These are phyloP conservation scores for Trinectes maculatus DNA, from an alignment of 2,113 vertebrate species.

Conservation along the genomic window DNA sequence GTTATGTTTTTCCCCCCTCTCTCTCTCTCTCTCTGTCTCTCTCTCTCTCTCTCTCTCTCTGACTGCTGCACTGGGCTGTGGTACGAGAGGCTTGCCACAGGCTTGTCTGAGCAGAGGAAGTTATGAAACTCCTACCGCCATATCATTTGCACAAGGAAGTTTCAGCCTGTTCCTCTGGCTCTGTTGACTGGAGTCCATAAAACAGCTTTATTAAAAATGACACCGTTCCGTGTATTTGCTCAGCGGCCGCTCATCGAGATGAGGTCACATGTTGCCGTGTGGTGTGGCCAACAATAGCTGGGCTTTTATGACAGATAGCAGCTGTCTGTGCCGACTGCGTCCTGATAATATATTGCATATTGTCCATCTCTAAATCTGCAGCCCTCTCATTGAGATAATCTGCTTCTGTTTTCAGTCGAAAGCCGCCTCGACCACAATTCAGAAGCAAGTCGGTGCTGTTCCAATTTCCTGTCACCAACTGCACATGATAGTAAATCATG, in stretches of 20 bases:
- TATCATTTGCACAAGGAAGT: slow-evolving; percentile 83
- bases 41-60: slow-evolving; percentile 24
- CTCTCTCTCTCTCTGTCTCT: slow-evolving; percentile 18
- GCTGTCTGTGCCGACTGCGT: slow-evolving; percentile 72
- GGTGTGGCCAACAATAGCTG: slow-evolving; percentile 73
- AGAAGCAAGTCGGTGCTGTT: slow-evolving; percentile 70
- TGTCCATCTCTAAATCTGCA: slow-evolving; percentile 78
- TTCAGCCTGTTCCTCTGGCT: slow-evolving; percentile 77
- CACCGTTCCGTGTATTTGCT: slow-evolving; percentile 79
- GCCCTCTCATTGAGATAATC: slow-evolving; percentile 75
- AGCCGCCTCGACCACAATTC: slow-evolving; percentile 73
- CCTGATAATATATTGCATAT: slow-evolving; percentile 78
- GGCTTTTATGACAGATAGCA: slow-evolving; percentile 82
- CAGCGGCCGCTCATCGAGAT: slow-evolving; percentile 77
- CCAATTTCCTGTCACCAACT: slow-evolving; percentile 80
- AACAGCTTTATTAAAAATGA: slow-evolving; percentile 83
- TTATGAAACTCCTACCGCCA: slow-evolving; percentile 82
- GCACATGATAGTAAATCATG: slow-evolving; percentile 76
- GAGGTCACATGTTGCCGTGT: slow-evolving; percentile 77
- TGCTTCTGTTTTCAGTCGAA: slow-evolving; percentile 75
- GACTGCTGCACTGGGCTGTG: slow-evolving; percentile 58
- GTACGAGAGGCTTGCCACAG: slow-evolving; percentile 80
- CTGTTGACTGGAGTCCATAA: slow-evolving; percentile 79
- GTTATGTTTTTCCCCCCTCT: slow-evolving; percentile 57
- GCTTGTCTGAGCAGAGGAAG: slow-evolving; percentile 82